Percentiles rank a stretch among this genome's conserved stretches.
Evolutionary conservation across 2,113 vertebrate species (phyloP).

Genomic region (Neofelis nebulosa): DNA sequence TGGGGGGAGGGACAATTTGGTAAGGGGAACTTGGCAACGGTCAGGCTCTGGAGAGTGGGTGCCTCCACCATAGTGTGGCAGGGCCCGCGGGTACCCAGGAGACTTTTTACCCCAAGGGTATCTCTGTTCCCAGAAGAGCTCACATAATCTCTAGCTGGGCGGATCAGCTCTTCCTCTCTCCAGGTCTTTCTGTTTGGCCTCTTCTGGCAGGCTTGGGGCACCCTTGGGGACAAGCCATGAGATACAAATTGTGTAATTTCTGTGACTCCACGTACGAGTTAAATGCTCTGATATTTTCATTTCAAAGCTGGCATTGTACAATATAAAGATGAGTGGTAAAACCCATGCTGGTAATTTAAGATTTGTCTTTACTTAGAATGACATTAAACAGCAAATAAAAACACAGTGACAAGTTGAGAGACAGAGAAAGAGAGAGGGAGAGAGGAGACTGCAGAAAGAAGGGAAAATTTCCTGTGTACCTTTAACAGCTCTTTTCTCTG

Average conservation of each 20-base stretch:
- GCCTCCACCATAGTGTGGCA: fast-evolving
- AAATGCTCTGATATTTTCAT: background rate
- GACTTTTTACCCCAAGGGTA: background rate
- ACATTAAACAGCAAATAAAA: background rate
- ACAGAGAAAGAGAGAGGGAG: background rate
- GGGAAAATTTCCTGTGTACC: background rate
- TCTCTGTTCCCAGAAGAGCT: background rate
- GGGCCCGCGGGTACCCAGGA: background rate
- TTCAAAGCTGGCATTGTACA: background rate
- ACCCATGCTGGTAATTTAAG: background rate
- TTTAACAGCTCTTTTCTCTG: background rate
- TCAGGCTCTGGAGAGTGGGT: fast-evolving
- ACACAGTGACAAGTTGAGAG: background rate
- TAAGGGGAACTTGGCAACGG: no score
- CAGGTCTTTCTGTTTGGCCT: background rate
- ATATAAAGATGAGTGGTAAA: background rate
- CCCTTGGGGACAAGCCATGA: background rate
- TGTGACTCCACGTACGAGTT: background rate
- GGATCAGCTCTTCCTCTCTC: background rate
- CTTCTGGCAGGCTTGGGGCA: background rate
- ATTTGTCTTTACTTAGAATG: background rate
- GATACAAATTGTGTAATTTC: background rate
- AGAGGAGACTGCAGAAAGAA: background rate
- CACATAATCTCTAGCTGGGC: background rate
- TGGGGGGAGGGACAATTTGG: background rate